Evolutionary conservation across 2,888 invertebrate genomes (phyloP).

Genomic region (Trissonchulus latispiculum): DNA sequence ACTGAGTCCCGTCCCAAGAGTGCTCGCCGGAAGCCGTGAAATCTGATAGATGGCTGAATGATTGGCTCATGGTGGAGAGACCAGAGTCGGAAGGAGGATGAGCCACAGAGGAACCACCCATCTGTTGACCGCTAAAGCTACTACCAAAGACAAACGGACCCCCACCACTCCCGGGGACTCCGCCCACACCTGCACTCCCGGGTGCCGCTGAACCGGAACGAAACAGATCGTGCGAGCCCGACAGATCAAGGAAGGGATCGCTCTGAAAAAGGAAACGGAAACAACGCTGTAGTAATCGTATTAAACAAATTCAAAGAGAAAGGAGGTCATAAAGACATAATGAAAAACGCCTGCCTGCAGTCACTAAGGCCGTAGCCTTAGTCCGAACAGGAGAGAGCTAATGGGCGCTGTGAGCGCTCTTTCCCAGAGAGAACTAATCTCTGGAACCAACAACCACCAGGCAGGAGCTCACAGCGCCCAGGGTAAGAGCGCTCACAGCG

Average conservation of each 20-base stretch:
- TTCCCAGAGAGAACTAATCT: too few relatives aligned
- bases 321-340: too few relatives aligned
- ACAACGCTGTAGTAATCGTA: too few relatives aligned
- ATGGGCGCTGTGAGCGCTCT: too few relatives aligned
- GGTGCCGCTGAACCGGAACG: background rate
- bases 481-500: too few relatives aligned
- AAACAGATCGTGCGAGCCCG: background rate
- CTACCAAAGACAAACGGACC: background rate
- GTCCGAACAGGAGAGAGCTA: too few relatives aligned
- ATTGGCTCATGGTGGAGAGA: background rate
- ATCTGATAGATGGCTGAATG: background rate
- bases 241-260: background rate
- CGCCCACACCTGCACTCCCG: background rate
- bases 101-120: too few relatives aligned
- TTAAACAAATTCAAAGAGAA: too few relatives aligned
- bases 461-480: too few relatives aligned
- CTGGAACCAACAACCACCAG: too few relatives aligned
- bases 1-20: background rate
- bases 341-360: too few relatives aligned
- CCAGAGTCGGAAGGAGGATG: background rate
- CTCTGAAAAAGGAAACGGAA: background rate
- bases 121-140: background rate
- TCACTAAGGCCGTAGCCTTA: too few relatives aligned
- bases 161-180: background rate
- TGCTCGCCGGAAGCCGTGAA: background rate